These are phyloP conservation scores for Cepaea hortensis DNA, from an alignment of 2,888 invertebrate genomes.

Conservation along the genomic window DNA sequence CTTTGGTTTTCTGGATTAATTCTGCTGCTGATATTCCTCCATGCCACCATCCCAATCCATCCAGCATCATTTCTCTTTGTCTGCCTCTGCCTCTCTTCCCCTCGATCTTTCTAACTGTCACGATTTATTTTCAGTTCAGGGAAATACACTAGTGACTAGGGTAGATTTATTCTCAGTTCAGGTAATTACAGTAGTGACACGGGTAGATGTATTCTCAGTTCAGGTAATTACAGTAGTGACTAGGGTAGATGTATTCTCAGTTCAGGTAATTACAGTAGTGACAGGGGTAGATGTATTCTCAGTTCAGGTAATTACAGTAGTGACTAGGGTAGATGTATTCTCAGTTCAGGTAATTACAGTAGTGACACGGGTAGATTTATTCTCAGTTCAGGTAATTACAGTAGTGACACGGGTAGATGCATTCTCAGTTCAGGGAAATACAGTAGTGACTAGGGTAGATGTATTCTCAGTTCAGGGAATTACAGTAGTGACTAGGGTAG, in stretches of 20 bases:
- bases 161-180: background rate
- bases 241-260: background rate
- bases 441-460: too few relatives aligned
- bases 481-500: too few relatives aligned
- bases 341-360: background rate
- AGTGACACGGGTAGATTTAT: background rate
- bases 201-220: background rate
- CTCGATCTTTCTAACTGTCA: too few relatives aligned
- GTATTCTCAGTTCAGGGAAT: too few relatives aligned
- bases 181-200: too few relatives aligned
- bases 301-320: slow-evolving; percentile 18
- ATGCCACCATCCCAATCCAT: too few relatives aligned
- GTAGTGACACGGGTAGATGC: too few relatives aligned
- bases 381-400: background rate
- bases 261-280: background rate
- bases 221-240: background rate
- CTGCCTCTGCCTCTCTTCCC: too few relatives aligned
- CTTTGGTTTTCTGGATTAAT: too few relatives aligned
- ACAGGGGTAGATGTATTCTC: background rate
- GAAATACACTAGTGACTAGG: background rate
- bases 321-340: slow-evolving; percentile 27
- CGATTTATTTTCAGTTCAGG: background rate
- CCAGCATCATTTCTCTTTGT: too few relatives aligned
- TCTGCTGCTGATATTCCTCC: too few relatives aligned
- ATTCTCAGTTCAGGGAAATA: too few relatives aligned